Percentiles rank a stretch among this genome's conserved stretches.
phyloP scores from a whole-genome alignment of 2,888 invertebrate genomes.

The Tachina grossa region DNA sequence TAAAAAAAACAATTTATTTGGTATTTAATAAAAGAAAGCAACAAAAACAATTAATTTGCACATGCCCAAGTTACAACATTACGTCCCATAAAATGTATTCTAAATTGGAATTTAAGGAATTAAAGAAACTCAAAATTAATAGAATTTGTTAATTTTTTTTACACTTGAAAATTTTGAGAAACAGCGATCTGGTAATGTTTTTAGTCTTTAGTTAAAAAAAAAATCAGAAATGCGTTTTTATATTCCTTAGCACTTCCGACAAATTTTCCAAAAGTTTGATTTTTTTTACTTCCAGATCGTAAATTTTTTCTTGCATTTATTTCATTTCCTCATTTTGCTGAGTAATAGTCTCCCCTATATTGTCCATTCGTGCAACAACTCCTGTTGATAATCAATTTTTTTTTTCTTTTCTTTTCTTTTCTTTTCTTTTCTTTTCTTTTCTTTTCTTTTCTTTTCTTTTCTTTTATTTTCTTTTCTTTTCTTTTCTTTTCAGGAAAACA shows the following conservation, averaged over 20 bases:
- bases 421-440: not conserved
- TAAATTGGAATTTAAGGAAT: too few relatives aligned
- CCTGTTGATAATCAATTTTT: not conserved
- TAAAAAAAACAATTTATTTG: not conserved
- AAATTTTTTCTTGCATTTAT: not conserved
- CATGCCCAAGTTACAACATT: too few relatives aligned
- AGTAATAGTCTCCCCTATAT: not conserved
- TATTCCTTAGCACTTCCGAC: not conserved
- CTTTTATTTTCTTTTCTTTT: not conserved
- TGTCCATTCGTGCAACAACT: not conserved
- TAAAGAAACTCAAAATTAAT: too few relatives aligned
- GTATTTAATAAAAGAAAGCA: not conserved
- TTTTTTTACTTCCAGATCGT: slow-evolving; percentile 1
- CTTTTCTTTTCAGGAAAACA: not conserved
- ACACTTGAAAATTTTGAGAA: not conserved
- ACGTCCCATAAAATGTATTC: too few relatives aligned
- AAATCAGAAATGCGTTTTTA: not conserved
- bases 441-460: not conserved
- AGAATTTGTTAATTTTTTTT: too few relatives aligned
- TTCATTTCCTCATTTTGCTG: not conserved
- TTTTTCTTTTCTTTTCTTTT: not conserved
- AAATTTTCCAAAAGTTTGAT: not conserved
- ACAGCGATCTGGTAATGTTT: not conserved
- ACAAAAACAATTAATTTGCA: not conserved
- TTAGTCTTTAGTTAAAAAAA: not conserved